A percentile compares a stretch with the other conserved stretches of the same genome.
Evolutionary conservation across 2,797 vertebrate genomes (phyloP).

Genomic region (Morus bassanus): DNA sequence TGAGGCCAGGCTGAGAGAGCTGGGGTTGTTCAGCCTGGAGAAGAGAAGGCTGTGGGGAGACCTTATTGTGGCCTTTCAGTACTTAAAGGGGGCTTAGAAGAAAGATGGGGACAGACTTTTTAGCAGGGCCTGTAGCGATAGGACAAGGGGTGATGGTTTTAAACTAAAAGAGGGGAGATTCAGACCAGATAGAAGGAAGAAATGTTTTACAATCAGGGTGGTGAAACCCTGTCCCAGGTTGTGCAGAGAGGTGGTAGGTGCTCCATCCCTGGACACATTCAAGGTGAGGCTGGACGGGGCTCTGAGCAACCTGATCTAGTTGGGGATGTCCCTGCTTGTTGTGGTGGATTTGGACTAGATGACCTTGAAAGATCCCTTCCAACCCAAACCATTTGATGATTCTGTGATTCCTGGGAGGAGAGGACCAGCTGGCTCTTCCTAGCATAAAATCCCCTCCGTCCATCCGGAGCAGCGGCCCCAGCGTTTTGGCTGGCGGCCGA

Average conservation of each 20-base stretch:
- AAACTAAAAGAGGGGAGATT: neutral
- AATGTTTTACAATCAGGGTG: accelerated
- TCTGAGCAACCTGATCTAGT: accelerated
- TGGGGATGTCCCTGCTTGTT: accelerated
- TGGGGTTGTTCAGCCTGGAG: neutral
- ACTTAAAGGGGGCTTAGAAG: neutral
- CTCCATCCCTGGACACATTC: neutral
- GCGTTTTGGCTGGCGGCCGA: neutral
- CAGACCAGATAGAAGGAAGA: neutral
- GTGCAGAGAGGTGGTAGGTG: neutral
- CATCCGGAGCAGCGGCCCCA: neutral
- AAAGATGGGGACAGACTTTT: neutral
- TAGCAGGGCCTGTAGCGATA: accelerated
- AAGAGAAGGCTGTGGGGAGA: neutral
- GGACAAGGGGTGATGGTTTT: no score
- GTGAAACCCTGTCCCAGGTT: neutral
- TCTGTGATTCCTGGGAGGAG: neutral
- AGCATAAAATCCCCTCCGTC: neutral
- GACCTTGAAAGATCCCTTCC: neutral
- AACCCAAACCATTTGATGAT: neutral
- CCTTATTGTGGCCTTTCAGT: accelerated
- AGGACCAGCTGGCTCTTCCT: neutral
- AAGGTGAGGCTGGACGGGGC: accelerated
- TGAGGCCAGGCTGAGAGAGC: neutral
- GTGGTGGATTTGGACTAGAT: accelerated